These are phyloP conservation scores for Brenthis ino DNA, from an alignment of 2,888 invertebrate genomes.

Conservation along the genomic window DNA sequence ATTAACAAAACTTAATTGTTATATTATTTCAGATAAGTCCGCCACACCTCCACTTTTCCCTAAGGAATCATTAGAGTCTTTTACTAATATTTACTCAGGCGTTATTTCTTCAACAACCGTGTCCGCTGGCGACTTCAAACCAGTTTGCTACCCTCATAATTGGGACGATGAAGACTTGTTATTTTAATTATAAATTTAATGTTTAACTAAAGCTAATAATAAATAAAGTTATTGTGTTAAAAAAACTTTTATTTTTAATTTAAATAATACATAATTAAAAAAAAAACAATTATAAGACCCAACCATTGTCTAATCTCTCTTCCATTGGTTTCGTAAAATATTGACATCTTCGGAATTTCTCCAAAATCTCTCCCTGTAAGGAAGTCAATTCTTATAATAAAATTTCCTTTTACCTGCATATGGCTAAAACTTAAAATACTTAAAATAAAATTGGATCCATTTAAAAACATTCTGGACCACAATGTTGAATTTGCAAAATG, in stretches of 20 bases:
- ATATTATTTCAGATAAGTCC: constrained; percentile 24
- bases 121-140: constrained; percentile 57
- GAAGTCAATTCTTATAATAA: neutral
- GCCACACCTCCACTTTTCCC: constrained; percentile 39
- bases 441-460: neutral
- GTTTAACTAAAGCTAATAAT: constrained; percentile 7
- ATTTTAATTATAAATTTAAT: constrained; percentile 51
- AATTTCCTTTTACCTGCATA: too few species aligned
- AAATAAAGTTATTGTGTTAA: neutral
- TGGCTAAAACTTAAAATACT: neutral
- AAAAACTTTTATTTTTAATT: neutral
- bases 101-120: constrained; percentile 51
- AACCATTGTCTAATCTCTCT: constrained; percentile 71
- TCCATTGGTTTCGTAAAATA: constrained; percentile 75
- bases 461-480: too few species aligned
- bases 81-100: constrained; percentile 49
- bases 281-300: constrained; percentile 62
- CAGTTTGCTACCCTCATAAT: constrained; percentile 62
- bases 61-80: constrained; percentile 50
- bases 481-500: too few species aligned
- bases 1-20: neutral
- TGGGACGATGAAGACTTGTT: constrained; percentile 76
- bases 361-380: constrained; percentile 70
- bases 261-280: neutral
- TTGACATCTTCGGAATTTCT: constrained; percentile 73